These are phyloP conservation scores for Electrona antarctica DNA, from an alignment of 2,113 vertebrate species.

Conservation along the genomic window DNA sequence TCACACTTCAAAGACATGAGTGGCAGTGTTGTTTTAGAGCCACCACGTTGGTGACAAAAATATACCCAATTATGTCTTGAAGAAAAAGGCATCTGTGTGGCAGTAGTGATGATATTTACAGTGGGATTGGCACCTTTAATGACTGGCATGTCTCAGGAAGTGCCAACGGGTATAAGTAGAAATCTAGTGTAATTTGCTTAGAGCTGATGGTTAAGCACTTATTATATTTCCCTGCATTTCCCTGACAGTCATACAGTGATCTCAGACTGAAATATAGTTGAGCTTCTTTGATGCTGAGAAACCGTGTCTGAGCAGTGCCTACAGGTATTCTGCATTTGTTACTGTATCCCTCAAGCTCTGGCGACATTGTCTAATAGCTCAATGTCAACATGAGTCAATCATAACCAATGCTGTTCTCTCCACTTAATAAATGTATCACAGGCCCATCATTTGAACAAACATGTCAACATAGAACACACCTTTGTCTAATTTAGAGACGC, in stretches of 20 bases:
- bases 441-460: conserved; percentile 85
- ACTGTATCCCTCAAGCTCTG: conserved; percentile 2
- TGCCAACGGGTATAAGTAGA: conserved; percentile 35
- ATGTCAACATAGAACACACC: conserved; percentile 91
- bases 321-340: conserved; percentile 16
- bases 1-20: conserved; percentile 70
- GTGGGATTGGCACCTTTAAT: conserved; percentile 48
- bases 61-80: conserved; percentile 76
- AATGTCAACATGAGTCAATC: conserved; percentile 72
- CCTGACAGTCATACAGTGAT: too few species aligned
- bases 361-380: conserved; percentile 44
- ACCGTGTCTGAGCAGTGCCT: too few species aligned
- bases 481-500: conserved; percentile 84
- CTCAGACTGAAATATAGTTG: too few species aligned
- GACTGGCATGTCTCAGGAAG: conserved; percentile 53
- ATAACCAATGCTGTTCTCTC: conserved; percentile 78
- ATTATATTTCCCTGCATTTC: too few species aligned
- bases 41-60: conserved; percentile 74
- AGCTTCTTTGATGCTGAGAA: too few species aligned
- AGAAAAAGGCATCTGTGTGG: conserved; percentile 54
- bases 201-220: conserved; percentile 34
- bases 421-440: conserved; percentile 84
- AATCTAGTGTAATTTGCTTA: conserved; percentile 47
- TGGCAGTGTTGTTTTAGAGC: conserved; percentile 76
- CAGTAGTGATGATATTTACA: conserved; percentile 65